Evolutionary conservation across 2,113 vertebrate species (phyloP).

Genomic region (Oreocharis arfaki): DNA sequence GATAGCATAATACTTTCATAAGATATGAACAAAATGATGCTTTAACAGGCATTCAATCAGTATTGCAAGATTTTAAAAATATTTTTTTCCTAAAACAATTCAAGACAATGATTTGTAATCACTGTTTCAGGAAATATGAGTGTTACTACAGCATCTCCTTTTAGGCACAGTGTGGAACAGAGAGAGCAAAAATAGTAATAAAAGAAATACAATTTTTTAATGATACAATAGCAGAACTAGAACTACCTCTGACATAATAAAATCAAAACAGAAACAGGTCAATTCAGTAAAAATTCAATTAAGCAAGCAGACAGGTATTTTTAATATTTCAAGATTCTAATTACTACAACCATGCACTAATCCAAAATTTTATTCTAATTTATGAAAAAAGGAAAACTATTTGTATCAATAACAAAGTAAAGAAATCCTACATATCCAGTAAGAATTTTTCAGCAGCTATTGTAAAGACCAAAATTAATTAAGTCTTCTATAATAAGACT

Average conservation of each 20-base stretch:
- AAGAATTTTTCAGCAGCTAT: constrained; percentile 31
- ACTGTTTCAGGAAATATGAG: constrained; percentile 25
- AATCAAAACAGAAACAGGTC: constrained; percentile 31
- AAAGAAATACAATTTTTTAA: neutral
- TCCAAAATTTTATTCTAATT: constrained; percentile 24
- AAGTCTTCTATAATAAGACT: constrained; percentile 62
- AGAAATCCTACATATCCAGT: constrained; percentile 31
- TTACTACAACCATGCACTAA: constrained; percentile 30
- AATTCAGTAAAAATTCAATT: constrained; percentile 42
- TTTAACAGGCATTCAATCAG: neutral
- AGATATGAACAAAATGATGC: neutral
- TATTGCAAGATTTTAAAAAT: constrained; percentile 19
- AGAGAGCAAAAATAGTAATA: neutral
- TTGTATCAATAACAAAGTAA: constrained; percentile 40
- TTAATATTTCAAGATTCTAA: constrained; percentile 33
- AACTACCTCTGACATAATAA: constrained; percentile 35
- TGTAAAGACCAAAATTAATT: constrained; percentile 56
- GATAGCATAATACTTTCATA: neutral
- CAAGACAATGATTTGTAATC: neutral
- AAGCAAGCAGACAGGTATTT: constrained; percentile 49
- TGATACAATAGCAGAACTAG: neutral
- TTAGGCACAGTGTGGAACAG: neutral
- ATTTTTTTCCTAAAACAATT: neutral
- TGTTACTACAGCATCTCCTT: neutral
- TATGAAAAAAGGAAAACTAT: neutral